These are phyloP conservation scores for Dicentrarchus labrax DNA, from an alignment of 2,113 vertebrate genomes.

Conservation along the genomic window DNA sequence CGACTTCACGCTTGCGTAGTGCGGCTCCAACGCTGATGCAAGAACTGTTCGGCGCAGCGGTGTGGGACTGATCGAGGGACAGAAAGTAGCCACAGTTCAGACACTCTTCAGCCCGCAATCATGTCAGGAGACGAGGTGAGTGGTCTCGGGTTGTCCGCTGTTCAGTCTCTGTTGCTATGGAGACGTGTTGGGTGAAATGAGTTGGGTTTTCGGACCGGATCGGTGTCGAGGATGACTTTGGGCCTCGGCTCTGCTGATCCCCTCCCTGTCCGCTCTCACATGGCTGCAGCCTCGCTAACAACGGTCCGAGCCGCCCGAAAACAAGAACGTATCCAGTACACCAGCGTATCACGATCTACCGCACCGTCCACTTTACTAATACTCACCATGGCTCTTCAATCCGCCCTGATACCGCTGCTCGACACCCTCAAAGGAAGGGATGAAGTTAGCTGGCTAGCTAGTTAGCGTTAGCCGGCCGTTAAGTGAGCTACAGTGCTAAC, in stretches of 20 bases:
- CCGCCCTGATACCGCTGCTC: not conserved
- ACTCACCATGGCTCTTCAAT: fast-evolving
- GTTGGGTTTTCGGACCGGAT: not conserved
- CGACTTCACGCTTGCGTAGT: conserved; percentile 72
- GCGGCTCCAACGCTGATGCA: conserved; percentile 78
- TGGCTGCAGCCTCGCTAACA: conserved; percentile 64
- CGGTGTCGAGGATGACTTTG: conserved; percentile 57
- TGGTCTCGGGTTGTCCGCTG: fast-evolving
- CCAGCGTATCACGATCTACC: fast-evolving
- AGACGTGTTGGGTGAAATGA: not conserved
- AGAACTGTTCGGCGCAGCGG: conserved; percentile 68
- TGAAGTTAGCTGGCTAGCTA: conserved; percentile 1
- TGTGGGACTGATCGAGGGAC: conserved; percentile 30
- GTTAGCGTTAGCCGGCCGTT: conserved; percentile 37
- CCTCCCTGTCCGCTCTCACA: conserved; percentile 70
- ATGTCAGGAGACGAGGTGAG: conserved; percentile 88
- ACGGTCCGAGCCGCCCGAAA: not conserved
- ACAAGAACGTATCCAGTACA: not conserved
- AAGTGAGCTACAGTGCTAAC: conserved; percentile 16
- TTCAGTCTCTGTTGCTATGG: not conserved
- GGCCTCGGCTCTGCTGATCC: conserved; percentile 64
- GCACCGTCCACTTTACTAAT: fast-evolving
- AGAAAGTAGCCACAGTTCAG: conserved; percentile 29
- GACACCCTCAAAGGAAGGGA: not conserved
- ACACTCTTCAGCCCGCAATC: conserved; percentile 36